Conservation (phyloP, 2,113 vertebrate genomes). For the Balaenoptera acutorostrata region DNA sequence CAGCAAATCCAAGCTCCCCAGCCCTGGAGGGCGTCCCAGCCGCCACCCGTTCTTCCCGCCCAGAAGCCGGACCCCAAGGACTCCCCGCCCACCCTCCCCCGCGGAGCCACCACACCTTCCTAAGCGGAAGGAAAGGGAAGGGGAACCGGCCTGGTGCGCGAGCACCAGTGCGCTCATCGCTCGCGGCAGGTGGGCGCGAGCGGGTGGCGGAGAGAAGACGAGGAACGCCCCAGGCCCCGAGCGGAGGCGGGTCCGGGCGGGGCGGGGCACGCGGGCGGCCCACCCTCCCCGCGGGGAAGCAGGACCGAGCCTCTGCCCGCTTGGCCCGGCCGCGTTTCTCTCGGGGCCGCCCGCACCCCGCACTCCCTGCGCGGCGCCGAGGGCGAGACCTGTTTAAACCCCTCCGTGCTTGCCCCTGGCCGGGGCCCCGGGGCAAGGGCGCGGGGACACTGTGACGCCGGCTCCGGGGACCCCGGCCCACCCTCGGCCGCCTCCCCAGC, state of each 20-base stretch:
- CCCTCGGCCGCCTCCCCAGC: no score
- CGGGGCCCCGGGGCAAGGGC: neutral
- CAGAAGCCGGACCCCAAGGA: neutral
- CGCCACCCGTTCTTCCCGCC: neutral
- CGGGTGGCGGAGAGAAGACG: neutral
- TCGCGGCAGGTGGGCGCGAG: neutral
- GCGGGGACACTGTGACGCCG: neutral
- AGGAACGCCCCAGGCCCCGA: fast-evolving
- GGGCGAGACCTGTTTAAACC: neutral
- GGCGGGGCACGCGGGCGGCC: neutral
- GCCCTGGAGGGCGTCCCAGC: neutral
- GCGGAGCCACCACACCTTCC: neutral
- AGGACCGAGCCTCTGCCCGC: neutral
- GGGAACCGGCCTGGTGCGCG: neutral
- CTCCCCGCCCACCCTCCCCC: fast-evolving
- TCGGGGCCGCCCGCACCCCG: neutral
- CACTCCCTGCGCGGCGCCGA: neutral
- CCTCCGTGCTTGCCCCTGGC: neutral
- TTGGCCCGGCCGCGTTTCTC: neutral
- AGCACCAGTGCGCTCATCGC: neutral
- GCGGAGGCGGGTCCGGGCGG: neutral
- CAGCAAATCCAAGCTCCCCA: neutral
- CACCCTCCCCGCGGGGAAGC: neutral
- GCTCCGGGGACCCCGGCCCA: neutral
- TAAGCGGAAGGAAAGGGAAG: fast-evolving